phyloP scores from a whole-genome alignment of 2,888 invertebrate species.

The Lasioglossum marginatum region DNA sequence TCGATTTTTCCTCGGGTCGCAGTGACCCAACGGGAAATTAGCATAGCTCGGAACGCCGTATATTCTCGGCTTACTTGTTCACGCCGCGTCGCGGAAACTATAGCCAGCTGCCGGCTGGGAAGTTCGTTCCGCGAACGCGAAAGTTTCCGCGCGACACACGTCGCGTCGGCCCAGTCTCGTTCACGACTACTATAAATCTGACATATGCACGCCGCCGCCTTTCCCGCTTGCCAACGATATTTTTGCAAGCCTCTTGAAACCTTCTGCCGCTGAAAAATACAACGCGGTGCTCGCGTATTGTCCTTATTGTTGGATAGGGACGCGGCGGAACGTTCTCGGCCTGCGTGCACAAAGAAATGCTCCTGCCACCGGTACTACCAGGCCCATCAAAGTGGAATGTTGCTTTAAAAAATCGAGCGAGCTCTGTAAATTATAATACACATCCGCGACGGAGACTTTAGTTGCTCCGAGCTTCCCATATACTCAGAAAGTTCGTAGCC shows the following conservation, averaged over 20 bases:
- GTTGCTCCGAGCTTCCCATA: not conserved
- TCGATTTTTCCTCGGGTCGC: not conserved
- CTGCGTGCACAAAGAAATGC: not conserved
- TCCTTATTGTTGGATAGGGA: not conserved
- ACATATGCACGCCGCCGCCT: conserved; percentile 38
- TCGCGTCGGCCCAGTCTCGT: conserved; percentile 30
- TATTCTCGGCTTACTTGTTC: conserved; percentile 10
- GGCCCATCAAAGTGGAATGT: conserved; percentile 6
- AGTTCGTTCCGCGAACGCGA: conserved; percentile 26
- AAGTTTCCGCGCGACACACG: conserved; percentile 12
- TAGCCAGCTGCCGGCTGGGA: not conserved
- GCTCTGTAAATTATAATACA: not conserved
- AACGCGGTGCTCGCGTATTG: not conserved
- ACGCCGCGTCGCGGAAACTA: conserved; percentile 4
- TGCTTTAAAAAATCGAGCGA: not conserved
- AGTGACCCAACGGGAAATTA: not conserved
- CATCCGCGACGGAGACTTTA: not conserved
- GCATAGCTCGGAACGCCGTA: not conserved
- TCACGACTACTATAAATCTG: conserved; percentile 59
- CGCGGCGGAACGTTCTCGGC: not conserved
- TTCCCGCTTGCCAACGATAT: conserved; percentile 5
- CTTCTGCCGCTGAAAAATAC: conserved; percentile 19
- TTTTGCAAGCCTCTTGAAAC: conserved; percentile 7
- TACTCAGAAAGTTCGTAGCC: no score
- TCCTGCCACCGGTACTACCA: not conserved